Evolutionary conservation across 1,140 invertebrate species (phyloP), one percentile per base, ranked within the genome.

Genomic region (Papilio glaucus): DNA sequence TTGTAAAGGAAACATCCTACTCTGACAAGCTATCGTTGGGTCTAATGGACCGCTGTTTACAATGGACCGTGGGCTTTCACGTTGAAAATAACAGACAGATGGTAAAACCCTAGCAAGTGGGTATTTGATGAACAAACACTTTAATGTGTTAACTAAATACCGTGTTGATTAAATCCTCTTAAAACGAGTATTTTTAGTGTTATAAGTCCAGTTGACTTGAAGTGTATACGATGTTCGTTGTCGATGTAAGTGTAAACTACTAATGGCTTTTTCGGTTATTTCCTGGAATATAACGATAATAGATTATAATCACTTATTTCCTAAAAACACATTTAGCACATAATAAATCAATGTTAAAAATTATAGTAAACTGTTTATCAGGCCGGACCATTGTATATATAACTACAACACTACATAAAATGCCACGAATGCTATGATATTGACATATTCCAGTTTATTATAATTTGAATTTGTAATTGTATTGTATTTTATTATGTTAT

Each of bases 1-100:
- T 78, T 60, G 78, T 72, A 77, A 71, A 81, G 87, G 84, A 89
- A 90, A 83, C 72, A 80, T 89, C 81, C 78, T 84, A 77, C 76
- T 60, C 75, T 86, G 84, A 84, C 86, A 89, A 78, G 77, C 81
- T 78, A 82, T 77, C 72, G 76, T 74, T 77, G 76, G 76, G 73
- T 85, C 79, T 88, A 88, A 89, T 90, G 84, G 86, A 84, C 78
- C 74, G 75, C 74, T 86, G 79, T 86, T 85, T 85, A 82, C 80
- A 75, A 71, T 74, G 63, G 57, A 74, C 68, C 57, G 68, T 72
- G 76, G 69, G 77, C 79, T 81, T 88, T 86, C 77, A 83, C 76
- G 49, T 53, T 73, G 76, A 74, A 77, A 77, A 79, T 77, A 78
- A 77, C 65, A 63, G 65, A 75, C 62, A 62, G 15, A 9, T 70